These are phyloP conservation scores for Varecia variegata DNA, from an alignment of 2,797 vertebrate species.

Conservation along the genomic window DNA sequence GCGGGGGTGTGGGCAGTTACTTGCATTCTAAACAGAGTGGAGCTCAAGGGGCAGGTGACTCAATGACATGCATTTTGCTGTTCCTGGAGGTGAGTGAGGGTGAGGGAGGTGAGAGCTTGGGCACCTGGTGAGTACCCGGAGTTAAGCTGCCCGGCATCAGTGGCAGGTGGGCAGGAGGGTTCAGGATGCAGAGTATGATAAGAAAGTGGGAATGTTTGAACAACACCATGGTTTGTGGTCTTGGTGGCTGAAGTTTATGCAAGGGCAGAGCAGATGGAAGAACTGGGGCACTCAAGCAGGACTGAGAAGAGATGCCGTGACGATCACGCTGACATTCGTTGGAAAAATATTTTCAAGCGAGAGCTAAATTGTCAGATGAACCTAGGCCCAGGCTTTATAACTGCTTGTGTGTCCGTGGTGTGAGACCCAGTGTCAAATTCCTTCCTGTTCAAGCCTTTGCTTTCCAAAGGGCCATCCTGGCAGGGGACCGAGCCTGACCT, in stretches of 20 bases:
- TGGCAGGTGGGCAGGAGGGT: not conserved
- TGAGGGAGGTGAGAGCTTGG: not conserved
- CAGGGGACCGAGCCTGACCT: not conserved
- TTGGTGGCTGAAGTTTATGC: fast-evolving
- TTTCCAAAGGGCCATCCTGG: not conserved
- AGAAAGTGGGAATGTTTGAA: not conserved
- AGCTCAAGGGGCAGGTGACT: not conserved
- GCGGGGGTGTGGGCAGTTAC: too few species aligned
- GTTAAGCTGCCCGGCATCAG: not conserved
- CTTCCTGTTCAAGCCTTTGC: not conserved
- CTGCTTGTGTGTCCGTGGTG: not conserved
- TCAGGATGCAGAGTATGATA: not conserved
- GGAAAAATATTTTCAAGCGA: not conserved
- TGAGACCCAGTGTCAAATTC: not conserved
- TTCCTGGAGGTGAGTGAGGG: not conserved
- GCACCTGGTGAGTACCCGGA: fast-evolving
- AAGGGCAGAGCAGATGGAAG: fast-evolving
- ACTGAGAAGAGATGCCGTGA: fast-evolving
- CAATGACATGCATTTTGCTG: not conserved
- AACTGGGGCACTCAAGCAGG: fast-evolving
- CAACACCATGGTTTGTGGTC: not conserved
- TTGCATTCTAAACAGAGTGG: not conserved
- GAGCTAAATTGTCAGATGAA: not conserved
- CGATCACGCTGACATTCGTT: fast-evolving
- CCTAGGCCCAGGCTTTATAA: not conserved